Base-by-base conservation (phyloP, 2,113 vertebrate genomes). In the Mustela nigripes region DNA sequence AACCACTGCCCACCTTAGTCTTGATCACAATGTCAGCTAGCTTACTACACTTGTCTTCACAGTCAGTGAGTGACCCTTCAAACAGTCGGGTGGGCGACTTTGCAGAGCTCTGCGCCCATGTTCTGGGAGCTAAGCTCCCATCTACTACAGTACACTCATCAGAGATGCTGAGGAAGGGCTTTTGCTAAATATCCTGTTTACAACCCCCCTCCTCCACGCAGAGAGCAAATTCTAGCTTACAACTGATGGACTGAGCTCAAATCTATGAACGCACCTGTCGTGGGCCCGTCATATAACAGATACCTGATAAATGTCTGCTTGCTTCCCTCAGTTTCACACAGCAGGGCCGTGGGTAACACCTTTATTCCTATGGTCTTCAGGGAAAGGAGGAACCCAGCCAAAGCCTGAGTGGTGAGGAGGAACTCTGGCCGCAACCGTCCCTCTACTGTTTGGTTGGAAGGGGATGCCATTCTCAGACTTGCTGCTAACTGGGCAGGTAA, bases 81-180 rank as follows among this genome's bases (percentile, higher is more conserved):
- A 89, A 33, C 6, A 69, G 4, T 9, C 19, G 11, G 0, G 0
- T 24, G 16, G 4, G 26, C 18, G 2, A 50, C 21, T 65, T 10
- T 26, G 8, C 50, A 62, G 62, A 89, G n/a, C 5, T 19, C 31
- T 56, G 5, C 1, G 16, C 12, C 21, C 15, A 1, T 0, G 11
- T 73, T 56, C 50, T 71, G n/a, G n/a, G 14, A 89, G 74, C n/a
- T 4, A 83, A 81, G 53, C 4, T 5, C 14, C 78, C 12, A 33
- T 6, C 28, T 45, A 56, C 36, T 63, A 28, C 4, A 1, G 0
- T 1, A 33, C 7, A 5, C 42, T 33, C 76, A 83, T 89, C 39
- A 1, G 65, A 26, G 45, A 4, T 63, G 36, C 2, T 4, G 88
- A 33, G 31, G 11, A 87, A 85, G 48, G 9, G 24, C 50, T 89